A percentile compares a stretch with the other conserved stretches of the same genome.
Evolutionary conservation across 1,140 invertebrate genomes (phyloP).

Genomic region (Lethrus apterus): DNA sequence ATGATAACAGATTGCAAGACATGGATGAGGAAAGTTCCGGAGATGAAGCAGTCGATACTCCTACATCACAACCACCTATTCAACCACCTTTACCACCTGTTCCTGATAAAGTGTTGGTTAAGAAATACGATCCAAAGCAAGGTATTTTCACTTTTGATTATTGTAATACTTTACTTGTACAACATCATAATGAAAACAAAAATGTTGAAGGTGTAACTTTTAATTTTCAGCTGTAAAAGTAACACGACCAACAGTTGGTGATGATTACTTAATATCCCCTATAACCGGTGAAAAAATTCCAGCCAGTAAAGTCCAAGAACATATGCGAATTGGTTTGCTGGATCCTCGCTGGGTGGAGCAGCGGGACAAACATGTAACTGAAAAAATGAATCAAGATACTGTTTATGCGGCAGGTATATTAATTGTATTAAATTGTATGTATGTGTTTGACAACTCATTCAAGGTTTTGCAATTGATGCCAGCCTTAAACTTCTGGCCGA

Average conservation of each 20-base stretch:
- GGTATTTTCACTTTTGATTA: slow-evolving; percentile 25
- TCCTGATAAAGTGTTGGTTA: slow-evolving; percentile 91
- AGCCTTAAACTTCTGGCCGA: slow-evolving; percentile 95
- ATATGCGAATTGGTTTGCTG: slow-evolving; percentile 93
- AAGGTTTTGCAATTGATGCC: slow-evolving; percentile 83
- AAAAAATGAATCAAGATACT: slow-evolving; percentile 78
- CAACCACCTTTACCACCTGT: slow-evolving; percentile 65
- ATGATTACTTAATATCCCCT: slow-evolving; percentile 94
- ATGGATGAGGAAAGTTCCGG: slow-evolving; percentile 86
- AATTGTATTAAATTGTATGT: slow-evolving; percentile 3
- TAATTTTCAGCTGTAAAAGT: slow-evolving; percentile 46
- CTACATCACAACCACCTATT: slow-evolving; percentile 39
- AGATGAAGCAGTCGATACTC: slow-evolving; percentile 55
- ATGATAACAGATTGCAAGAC: slow-evolving; percentile 62
- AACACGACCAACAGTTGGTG: slow-evolving; percentile 51
- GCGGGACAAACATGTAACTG: slow-evolving; percentile 76
- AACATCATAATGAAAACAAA: no score
- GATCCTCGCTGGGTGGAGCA: slow-evolving; percentile 99
- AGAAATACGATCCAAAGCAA: slow-evolving; percentile 96
- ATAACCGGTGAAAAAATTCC: slow-evolving; percentile 97
- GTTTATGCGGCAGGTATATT: slow-evolving; percentile 68
- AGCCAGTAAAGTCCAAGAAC: slow-evolving; percentile 93
- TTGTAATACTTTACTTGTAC: neutral
- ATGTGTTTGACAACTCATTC: slow-evolving; percentile 3
- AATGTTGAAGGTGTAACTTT: no score